phyloP scores from a whole-genome alignment of 2,888 invertebrate genomes.

The Nomada fabriciana region DNA sequence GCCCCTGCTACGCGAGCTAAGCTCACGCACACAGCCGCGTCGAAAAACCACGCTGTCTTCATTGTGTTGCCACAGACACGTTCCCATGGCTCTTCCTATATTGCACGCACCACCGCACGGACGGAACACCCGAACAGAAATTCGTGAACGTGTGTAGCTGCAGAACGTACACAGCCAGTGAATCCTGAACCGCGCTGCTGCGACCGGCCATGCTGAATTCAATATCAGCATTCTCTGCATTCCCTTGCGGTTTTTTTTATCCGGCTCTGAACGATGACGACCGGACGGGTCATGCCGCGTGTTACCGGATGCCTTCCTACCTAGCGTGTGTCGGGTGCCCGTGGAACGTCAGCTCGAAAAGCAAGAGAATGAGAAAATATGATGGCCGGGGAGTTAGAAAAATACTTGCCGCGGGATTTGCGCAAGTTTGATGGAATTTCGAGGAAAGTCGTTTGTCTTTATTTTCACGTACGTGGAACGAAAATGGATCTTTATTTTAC shows the following conservation, averaged over 20 bases:
- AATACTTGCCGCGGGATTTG: background rate
- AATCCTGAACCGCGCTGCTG: slow-evolving; percentile 71
- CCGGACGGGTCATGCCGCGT: slow-evolving; percentile 58
- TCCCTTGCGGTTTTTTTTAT: slow-evolving; percentile 71
- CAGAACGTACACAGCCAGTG: slow-evolving; percentile 32
- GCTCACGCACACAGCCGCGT: slow-evolving; percentile 48
- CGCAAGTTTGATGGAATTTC: background rate
- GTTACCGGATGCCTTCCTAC: slow-evolving; percentile 29
- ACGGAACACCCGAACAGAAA: background rate
- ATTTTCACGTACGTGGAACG: background rate
- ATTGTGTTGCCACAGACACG: slow-evolving; percentile 8
- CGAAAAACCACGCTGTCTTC: slow-evolving; percentile 52
- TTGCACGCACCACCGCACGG: slow-evolving; percentile 16
- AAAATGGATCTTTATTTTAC: background rate
- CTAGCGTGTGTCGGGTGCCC: background rate
- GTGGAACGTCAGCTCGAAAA: slow-evolving; percentile 4
- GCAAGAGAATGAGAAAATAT: slow-evolving; percentile 7
- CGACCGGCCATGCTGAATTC: slow-evolving; percentile 84
- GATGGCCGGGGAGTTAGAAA: background rate
- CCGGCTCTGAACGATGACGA: slow-evolving; percentile 72
- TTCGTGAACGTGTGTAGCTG: background rate
- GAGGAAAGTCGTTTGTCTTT: background rate
- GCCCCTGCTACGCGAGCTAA: slow-evolving; percentile 54
- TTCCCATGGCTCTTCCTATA: background rate
- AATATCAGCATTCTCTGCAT: slow-evolving; percentile 83